Evolutionary conservation across 1,140 invertebrate genomes (phyloP), one percentile per base, ranked within the genome.

Genomic region (Triops cancriformis): DNA sequence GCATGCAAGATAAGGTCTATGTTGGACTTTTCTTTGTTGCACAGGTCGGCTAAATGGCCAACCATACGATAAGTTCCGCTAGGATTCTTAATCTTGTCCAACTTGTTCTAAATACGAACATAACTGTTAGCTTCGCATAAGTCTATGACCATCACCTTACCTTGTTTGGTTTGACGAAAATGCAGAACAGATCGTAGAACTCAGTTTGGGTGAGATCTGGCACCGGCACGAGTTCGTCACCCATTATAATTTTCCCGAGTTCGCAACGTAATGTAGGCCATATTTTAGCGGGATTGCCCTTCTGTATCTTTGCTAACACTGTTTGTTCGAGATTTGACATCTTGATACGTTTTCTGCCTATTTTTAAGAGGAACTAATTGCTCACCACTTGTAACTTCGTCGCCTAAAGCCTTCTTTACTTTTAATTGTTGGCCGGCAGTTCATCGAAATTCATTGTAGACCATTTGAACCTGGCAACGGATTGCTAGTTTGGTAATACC

Each of bases 81-180:
- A 18, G 51, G 51, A 6, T 64, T 64, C 51, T 64, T 64, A 23
- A 64, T 64, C n/a, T 64, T 64, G 51, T 23, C 51, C 51, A 64
- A 23, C 5, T 1, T 5, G 51, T 64, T 64, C 51, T 64, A 4
- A 4, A 23, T 14, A 64, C 14, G 14, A 64, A 64, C 10, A 64
- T 64, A 14, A 5, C 18, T 64, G 23, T 23, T 23, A 1, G 1
- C 14, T 23, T 14, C 18, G 18, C 18, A 1, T 18, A 5, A 18
- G 18, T n/a, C 5, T n/a, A 64, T 64, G 9, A 64, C 14, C 23
- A n/a, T 64, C 6, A 12, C 5, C 45, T 14, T 64, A 64, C 51
- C 51, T 64, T 64, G 51, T 64, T 64, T 64, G 51, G 18, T 64
- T 64, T 64, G 51, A 64, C 51, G 51, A 64, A 64, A 23, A 64